phyloP scores from a whole-genome alignment of 2,888 invertebrate species.

The Invenusta paracnida region DNA sequence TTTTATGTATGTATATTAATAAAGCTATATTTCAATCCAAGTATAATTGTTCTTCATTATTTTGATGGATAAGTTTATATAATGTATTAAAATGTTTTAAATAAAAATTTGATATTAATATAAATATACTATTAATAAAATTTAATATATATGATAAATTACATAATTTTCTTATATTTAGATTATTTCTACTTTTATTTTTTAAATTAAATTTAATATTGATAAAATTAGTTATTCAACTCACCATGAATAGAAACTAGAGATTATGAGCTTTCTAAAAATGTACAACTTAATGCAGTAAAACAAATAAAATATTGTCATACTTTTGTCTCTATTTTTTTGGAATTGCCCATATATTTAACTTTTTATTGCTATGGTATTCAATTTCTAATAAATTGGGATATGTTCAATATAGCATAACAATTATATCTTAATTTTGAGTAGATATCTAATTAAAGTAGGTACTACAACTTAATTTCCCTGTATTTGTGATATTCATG shows the following conservation, averaged over 20 bases:
- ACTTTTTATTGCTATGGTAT: too few species aligned
- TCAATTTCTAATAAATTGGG: too few species aligned
- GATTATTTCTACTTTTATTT: background rate
- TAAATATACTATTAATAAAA: constrained; percentile 4
- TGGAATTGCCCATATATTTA: constrained; percentile 16
- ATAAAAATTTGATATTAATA: constrained; percentile 16
- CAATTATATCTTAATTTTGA: too few species aligned
- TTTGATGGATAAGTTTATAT: background rate
- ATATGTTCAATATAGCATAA: too few species aligned
- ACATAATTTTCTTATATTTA: background rate
- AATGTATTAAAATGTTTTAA: constrained; percentile 23
- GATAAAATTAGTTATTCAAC: background rate
- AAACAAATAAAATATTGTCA: constrained; percentile 15
- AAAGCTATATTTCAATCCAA: constrained; percentile 21
- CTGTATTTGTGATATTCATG: too few species aligned
- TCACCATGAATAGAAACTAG: constrained; percentile 17
- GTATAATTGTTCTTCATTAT: constrained; percentile 16
- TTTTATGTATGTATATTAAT: too few species aligned
- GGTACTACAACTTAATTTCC: too few species aligned
- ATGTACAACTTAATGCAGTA: constrained; percentile 8
- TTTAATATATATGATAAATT: background rate
- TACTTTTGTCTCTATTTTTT: background rate
- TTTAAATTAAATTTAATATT: background rate
- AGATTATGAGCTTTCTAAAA: constrained; percentile 12
- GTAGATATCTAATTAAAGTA: too few species aligned